Percentiles rank a stretch among this genome's conserved stretches.
These are phyloP conservation scores for Ormyrus pomaceus DNA, from an alignment of 2,888 invertebrate genomes.

Conservation along the genomic window DNA sequence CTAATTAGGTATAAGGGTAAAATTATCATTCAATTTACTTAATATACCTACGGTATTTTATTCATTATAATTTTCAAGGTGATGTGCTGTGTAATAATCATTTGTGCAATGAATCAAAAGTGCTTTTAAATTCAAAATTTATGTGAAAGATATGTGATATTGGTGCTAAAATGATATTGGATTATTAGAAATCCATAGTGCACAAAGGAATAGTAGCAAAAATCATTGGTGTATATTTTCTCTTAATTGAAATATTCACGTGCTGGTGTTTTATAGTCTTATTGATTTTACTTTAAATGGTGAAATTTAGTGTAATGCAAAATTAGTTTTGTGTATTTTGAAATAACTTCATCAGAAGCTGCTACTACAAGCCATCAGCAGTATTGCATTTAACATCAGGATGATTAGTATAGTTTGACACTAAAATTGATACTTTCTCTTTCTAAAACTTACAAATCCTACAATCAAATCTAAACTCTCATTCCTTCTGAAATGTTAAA, in stretches of 20 bases:
- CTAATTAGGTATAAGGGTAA: slow-evolving; percentile 46
- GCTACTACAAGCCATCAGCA: slow-evolving; percentile 35
- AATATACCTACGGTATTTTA: slow-evolving; percentile 36
- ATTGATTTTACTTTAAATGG: slow-evolving; percentile 36
- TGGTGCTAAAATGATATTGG: slow-evolving; percentile 60
- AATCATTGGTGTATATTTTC: slow-evolving; percentile 49
- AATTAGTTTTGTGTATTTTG: slow-evolving; percentile 45
- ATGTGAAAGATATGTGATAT: slow-evolving; percentile 60
- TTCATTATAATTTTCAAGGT: slow-evolving; percentile 50
- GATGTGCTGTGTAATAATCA: slow-evolving; percentile 55
- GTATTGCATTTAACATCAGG: slow-evolving; percentile 45
- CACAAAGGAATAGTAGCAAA: slow-evolving; percentile 8
- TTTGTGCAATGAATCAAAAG: slow-evolving; percentile 50
- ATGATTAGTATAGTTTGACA: slow-evolving; percentile 41
- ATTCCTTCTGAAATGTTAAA: slow-evolving; percentile 2
- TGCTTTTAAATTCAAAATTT: slow-evolving; percentile 42
- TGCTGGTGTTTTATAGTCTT: slow-evolving; percentile 36
- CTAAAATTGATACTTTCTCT: slow-evolving; percentile 42
- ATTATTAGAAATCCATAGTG: slow-evolving; percentile 35
- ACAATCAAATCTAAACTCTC: not conserved
- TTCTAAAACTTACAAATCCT: not conserved
- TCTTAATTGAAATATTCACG: slow-evolving; percentile 38
- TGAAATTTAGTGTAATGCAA: slow-evolving; percentile 43
- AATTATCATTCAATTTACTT: slow-evolving; percentile 43
- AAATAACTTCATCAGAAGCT: slow-evolving; percentile 50